Evolutionary conservation across 2,888 invertebrate genomes (phyloP).

Genomic region (Latrodectus elegans): DNA sequence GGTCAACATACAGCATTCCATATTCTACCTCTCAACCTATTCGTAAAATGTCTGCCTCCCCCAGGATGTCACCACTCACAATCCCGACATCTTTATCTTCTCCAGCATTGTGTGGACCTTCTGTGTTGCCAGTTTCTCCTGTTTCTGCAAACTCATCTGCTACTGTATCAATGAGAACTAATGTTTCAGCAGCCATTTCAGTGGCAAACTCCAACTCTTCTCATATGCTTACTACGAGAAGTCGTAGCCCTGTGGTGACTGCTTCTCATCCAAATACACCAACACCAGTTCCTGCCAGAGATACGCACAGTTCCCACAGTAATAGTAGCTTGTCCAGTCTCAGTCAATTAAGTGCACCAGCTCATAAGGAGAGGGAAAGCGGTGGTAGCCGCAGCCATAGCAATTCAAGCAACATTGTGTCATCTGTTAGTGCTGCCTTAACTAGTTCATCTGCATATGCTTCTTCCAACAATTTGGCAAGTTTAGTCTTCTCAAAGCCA

Average conservation of each 20-base stretch:
- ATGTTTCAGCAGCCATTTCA: slow-evolving; percentile 28
- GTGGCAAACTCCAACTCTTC: slow-evolving; percentile 16
- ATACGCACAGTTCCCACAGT: slow-evolving; percentile 67
- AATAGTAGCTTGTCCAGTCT: slow-evolving; percentile 70
- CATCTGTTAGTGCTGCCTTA: slow-evolving; percentile 58
- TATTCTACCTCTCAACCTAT: slow-evolving; percentile 57
- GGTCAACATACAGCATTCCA: slow-evolving; percentile 54
- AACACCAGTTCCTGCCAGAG: slow-evolving; percentile 59
- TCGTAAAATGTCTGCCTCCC: slow-evolving; percentile 33
- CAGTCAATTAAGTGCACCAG: slow-evolving; percentile 70
- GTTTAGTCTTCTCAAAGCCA: slow-evolving; percentile 71
- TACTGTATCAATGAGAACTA: slow-evolving; percentile 19
- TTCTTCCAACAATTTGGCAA: slow-evolving; percentile 67
- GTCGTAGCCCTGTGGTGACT: slow-evolving; percentile 48
- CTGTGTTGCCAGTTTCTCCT: slow-evolving; percentile 31
- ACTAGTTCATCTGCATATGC: slow-evolving; percentile 42
- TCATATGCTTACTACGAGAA: slow-evolving; percentile 18
- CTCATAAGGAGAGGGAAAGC: slow-evolving; percentile 45
- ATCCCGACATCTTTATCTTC: slow-evolving; percentile 45
- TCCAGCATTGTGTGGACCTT: slow-evolving; percentile 16
- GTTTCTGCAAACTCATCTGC: slow-evolving; percentile 9
- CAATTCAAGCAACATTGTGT: slow-evolving; percentile 62
- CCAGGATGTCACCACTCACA: slow-evolving; percentile 31
- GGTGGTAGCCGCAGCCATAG: slow-evolving; percentile 63
- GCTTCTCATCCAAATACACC: slow-evolving; percentile 63